Percentiles rank a stretch among this genome's conserved stretches.
Evolutionary conservation across 2,888 invertebrate genomes (phyloP).

Genomic region (Pocota personata): DNA sequence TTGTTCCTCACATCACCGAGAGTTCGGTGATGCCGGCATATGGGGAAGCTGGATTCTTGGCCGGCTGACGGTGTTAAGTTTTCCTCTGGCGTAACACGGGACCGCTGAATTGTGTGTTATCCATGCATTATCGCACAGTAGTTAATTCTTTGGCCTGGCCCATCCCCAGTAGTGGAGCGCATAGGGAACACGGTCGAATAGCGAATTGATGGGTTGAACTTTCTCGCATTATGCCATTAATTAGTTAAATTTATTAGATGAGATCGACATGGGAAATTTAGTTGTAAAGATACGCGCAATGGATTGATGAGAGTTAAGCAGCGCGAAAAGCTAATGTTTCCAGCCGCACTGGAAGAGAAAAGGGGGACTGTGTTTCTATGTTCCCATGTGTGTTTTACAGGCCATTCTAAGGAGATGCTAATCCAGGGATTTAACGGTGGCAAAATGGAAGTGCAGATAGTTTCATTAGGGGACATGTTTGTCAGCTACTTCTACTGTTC

Average conservation of each 20-base stretch:
- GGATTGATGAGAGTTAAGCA: slow-evolving; percentile 61
- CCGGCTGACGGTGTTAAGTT: slow-evolving; percentile 35
- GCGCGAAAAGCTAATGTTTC: slow-evolving; percentile 50
- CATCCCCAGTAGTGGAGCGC: slow-evolving; percentile 18
- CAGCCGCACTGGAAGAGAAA: neutral
- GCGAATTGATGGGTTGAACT: slow-evolving; percentile 73
- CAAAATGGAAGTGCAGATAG: slow-evolving; percentile 53
- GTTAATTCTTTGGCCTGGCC: slow-evolving; percentile 58
- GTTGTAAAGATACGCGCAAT: slow-evolving; percentile 69
- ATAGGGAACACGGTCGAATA: slow-evolving; percentile 58
- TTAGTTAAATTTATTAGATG: slow-evolving; percentile 82
- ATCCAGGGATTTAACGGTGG: slow-evolving; percentile 60
- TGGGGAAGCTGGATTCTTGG: slow-evolving; percentile 41
- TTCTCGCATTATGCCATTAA: slow-evolving; percentile 80
- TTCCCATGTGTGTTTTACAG: slow-evolving; percentile 63
- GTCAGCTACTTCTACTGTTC: slow-evolving; percentile 2
- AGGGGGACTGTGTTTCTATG: neutral
- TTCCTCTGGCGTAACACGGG: slow-evolving; percentile 56
- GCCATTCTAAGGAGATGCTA: slow-evolving; percentile 63
- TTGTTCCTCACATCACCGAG: slow-evolving; percentile 59
- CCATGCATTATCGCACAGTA: slow-evolving; percentile 64
- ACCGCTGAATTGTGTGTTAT: slow-evolving; percentile 53
- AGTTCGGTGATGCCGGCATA: neutral
- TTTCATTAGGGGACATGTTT: slow-evolving; percentile 60
- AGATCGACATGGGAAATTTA: slow-evolving; percentile 74